Base-by-base conservation (phyloP, 1,140 invertebrate species). In the Linepithema humile region DNA sequence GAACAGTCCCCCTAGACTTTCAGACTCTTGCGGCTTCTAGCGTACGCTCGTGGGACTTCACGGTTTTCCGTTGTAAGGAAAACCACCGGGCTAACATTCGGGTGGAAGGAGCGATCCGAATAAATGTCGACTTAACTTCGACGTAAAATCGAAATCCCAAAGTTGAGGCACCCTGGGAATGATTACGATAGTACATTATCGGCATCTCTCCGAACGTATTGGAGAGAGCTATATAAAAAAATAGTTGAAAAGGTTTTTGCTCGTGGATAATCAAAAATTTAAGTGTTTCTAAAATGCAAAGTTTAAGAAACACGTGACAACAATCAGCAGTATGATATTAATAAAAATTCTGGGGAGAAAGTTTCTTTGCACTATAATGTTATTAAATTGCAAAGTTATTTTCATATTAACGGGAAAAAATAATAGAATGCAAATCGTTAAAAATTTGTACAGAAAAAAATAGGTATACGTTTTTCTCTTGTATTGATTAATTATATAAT, bases 121-220 rank as follows among this genome's bases (percentile, higher is more conserved):
- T 80, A 80, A 80, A 80, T 55, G 75, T 80, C 75, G 75, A 80
- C 75, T 80, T 80, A 80, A 80, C 75, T 80, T 80, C 45, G 75
- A 80, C 64, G 75, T 80, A 70, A 80, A 80, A 80, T 80, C 75
- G 75, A 80, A 80, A 80, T 80, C 35, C 50, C 23, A 12, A 69
- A 69, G 75, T 80, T 65, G 35, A 80, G 64, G 35, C 48, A 70
- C 23, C 48, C 35, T 43, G 48, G 75, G 75, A 80, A 53, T 80
- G 75, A 80, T 80, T 69, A 64, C 75, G 75, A 69, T 55, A 69
- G 75, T 69, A 32, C 48, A 69, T 69, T 80, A 55, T 23, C 75
- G 45, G 75, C 35, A n/a, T 80, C 64, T 80, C 64, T 43, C 35
- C 75, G 35, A 57, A 23, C 64, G 35, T 40, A 53, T 67, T 64